phyloP scores from a whole-genome alignment of 2,113 vertebrate genomes.

The Tetraodon nigroviridis region DNA sequence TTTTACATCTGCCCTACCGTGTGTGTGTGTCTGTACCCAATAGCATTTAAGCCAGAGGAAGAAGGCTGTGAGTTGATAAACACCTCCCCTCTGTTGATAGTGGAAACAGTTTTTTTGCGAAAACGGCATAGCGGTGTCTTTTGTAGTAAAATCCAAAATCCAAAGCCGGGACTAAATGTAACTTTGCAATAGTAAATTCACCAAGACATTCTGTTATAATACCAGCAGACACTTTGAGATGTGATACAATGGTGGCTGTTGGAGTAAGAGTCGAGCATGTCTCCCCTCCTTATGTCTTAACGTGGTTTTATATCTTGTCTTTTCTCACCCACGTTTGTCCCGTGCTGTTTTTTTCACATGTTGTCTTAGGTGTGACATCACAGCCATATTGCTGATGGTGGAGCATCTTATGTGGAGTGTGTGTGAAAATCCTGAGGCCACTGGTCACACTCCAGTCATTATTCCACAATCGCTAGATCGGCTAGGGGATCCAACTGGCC shows the following conservation, averaged over 20 bases:
- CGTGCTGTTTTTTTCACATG: neutral
- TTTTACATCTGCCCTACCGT: constrained; percentile 10
- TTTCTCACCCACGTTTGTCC: constrained; percentile 5
- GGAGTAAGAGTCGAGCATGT: constrained; percentile 12
- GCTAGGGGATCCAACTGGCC: constrained; percentile 63
- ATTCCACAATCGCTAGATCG: constrained; percentile 45
- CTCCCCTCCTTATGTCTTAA: constrained; percentile 5
- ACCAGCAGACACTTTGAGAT: constrained; percentile 5
- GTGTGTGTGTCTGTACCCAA: constrained; percentile 1
- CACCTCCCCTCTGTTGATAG: constrained; percentile 24
- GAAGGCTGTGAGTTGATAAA: constrained; percentile 41
- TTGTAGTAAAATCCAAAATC: constrained; percentile 44
- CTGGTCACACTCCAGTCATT: constrained; percentile 70
- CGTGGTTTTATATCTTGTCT: constrained; percentile 2
- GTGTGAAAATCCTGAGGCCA: constrained; percentile 75
- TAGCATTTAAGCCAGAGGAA: constrained; percentile 18
- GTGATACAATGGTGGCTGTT: constrained; percentile 25
- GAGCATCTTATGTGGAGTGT: constrained; percentile 88
- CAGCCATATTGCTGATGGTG: constrained; percentile 82
- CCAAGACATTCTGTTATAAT: constrained; percentile 28
- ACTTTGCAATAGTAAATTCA: constrained; percentile 33
- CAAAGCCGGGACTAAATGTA: constrained; percentile 20
- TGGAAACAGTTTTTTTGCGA: constrained; percentile 40
- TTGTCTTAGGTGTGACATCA: constrained; percentile 81
- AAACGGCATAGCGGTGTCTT: constrained; percentile 27